phyloP scores from a whole-genome alignment of 2,888 invertebrate genomes.

The Dermolepida albohirtum region DNA sequence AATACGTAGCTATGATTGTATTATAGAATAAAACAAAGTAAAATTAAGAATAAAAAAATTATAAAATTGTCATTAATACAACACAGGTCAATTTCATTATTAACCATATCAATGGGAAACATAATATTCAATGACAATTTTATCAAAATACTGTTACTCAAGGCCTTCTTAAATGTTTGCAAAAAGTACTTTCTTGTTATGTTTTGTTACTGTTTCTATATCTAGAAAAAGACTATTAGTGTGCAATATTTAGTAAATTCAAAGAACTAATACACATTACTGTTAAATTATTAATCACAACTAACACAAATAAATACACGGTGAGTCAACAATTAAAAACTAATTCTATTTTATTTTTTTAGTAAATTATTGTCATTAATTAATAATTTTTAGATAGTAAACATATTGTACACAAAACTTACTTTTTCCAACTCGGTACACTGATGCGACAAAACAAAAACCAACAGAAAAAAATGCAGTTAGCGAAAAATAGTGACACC shows the following conservation, averaged over 20 bases:
- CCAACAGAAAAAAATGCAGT: slow-evolving; percentile 50
- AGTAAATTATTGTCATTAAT: slow-evolving; percentile 13
- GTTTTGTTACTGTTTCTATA: no score
- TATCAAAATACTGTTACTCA: no score
- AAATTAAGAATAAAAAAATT: no score
- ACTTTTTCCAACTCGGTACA: slow-evolving; percentile 64
- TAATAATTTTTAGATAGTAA: slow-evolving; percentile 39
- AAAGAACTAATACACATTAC: slow-evolving; percentile 11
- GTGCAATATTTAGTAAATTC: slow-evolving; percentile 21
- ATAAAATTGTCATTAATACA: no score
- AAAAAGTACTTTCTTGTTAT: no score
- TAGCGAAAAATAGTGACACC: slow-evolving; percentile 43
- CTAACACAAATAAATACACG: slow-evolving; percentile 11
- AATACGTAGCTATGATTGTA: no score
- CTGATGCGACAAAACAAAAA: slow-evolving; percentile 58
- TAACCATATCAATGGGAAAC: no score
- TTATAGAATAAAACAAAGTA: no score
- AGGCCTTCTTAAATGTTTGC: no score
- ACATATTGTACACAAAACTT: slow-evolving; percentile 58
- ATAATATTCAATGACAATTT: no score
- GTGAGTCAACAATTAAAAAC: slow-evolving; percentile 10
- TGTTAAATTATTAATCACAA: slow-evolving; percentile 31
- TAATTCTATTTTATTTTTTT: slow-evolving; percentile 15
- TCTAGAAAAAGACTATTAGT: slow-evolving; percentile 13
- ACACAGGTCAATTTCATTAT: no score